Percentiles rank a stretch among this genome's conserved stretches.
Evolutionary conservation across 1,140 invertebrate species (phyloP).

Genomic region (Drosophila willistoni): DNA sequence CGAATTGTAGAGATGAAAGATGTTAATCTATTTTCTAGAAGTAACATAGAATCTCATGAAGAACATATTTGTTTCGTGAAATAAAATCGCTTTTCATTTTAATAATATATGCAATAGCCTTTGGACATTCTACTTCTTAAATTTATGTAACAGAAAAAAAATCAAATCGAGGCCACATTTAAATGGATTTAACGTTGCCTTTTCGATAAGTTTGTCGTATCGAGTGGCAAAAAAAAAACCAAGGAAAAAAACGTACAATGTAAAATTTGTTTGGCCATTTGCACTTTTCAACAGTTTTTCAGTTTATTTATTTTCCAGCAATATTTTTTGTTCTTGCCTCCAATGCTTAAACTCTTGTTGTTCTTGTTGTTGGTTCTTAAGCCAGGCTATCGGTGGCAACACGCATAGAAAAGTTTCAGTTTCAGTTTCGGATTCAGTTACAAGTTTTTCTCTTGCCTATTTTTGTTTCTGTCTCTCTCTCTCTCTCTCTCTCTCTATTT

Average conservation of each 20-base stretch:
- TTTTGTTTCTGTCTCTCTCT: neutral
- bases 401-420: slow-evolving; percentile 23
- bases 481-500: neutral
- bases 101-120: neutral
- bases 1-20: too few species aligned
- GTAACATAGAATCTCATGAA: too few species aligned
- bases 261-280: slow-evolving; percentile 14
- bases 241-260: neutral
- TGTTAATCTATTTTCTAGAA: too few species aligned
- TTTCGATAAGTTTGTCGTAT: neutral
- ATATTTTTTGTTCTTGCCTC: slow-evolving; percentile 6
- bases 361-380: slow-evolving; percentile 3
- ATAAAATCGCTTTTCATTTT: neutral
- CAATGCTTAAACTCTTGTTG: neutral
- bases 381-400: slow-evolving; percentile 20
- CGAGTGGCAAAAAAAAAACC: neutral
- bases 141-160: neutral
- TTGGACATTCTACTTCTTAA: neutral
- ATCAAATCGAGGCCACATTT: neutral
- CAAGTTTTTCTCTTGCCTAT: slow-evolving; percentile 9
- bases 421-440: slow-evolving; percentile 7
- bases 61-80: too few species aligned
- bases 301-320: slow-evolving; percentile 19
- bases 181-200: neutral
- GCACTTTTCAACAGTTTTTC: slow-evolving; percentile 23